These are phyloP conservation scores for Epinephelus lanceolatus DNA, from an alignment of 2,113 vertebrate genomes.

Conservation along the genomic window DNA sequence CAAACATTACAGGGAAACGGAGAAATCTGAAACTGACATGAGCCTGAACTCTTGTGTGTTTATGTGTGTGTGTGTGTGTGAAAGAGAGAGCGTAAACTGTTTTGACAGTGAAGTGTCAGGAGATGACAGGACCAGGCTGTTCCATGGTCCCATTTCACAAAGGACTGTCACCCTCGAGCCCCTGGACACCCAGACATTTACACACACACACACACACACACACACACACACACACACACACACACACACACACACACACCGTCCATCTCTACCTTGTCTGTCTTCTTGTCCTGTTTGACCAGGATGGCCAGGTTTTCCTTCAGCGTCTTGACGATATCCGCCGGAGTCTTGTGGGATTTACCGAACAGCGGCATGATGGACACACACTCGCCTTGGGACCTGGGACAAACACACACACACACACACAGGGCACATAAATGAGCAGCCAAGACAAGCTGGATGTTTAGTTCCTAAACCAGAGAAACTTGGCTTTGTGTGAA, in stretches of 20 bases:
- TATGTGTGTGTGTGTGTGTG: neutral
- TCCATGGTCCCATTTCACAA: conserved; percentile 64
- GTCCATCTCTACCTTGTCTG: conserved; percentile 90
- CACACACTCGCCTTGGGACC: conserved; percentile 56
- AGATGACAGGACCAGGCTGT: conserved; percentile 47
- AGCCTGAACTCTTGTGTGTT: neutral
- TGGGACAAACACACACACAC: conserved; percentile 20
- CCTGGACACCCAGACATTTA: neutral
- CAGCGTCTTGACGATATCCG: conserved; percentile 93
- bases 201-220: conserved; percentile 10
- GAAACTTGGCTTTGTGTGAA: neutral
- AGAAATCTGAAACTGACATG: neutral
- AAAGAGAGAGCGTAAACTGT: neutral
- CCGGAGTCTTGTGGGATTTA: conserved; percentile 97
- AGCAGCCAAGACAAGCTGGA: neutral
- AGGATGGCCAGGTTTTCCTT: conserved; percentile 95
- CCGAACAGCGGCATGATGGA: conserved; percentile 95
- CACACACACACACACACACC: neutral
- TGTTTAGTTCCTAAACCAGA: neutral
- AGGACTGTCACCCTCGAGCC: conserved; percentile 48
- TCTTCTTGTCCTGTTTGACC: conserved; percentile 97
- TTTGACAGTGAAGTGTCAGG: conserved; percentile 70
- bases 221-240: conserved; percentile 16
- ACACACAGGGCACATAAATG: neutral
- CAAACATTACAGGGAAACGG: neutral